phyloP scores from a whole-genome alignment of 2,113 vertebrate genomes.

The Toxotes jaculatrix region DNA sequence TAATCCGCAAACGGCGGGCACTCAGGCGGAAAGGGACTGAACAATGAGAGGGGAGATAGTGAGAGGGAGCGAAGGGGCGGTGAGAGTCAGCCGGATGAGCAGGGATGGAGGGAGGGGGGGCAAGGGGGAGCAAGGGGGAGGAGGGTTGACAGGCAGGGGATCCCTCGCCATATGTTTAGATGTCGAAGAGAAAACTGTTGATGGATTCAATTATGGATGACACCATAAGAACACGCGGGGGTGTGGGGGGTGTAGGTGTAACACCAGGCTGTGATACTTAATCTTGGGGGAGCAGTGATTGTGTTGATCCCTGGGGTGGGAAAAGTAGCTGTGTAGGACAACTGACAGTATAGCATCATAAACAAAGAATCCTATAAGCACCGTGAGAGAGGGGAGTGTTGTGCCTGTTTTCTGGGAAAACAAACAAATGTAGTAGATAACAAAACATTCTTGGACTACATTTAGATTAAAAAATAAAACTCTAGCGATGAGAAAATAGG shows the following conservation, averaged over 20 bases:
- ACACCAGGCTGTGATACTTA: slow-evolving; percentile 64
- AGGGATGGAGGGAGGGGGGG: slow-evolving; percentile 16
- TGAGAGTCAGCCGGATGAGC: slow-evolving; percentile 68
- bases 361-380: slow-evolving; percentile 45
- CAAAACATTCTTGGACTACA: background rate
- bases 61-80: slow-evolving; percentile 32
- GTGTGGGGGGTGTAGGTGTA: slow-evolving; percentile 15
- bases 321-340: slow-evolving; percentile 59
- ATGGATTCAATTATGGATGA: slow-evolving; percentile 80
- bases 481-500: background rate
- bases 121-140: background rate
- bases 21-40: slow-evolving; percentile 61
- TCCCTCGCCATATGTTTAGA: slow-evolving; percentile 76
- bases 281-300: slow-evolving; percentile 56
- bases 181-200: slow-evolving; percentile 77
- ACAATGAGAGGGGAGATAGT: slow-evolving; percentile 71
- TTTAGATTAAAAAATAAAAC: background rate
- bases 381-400: slow-evolving; percentile 40
- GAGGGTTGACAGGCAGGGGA: background rate
- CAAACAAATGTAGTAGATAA: slow-evolving; percentile 12
- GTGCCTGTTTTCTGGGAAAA: slow-evolving; percentile 33
- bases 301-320: slow-evolving; percentile 54
- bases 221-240: slow-evolving; percentile 44
- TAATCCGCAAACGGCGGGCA: slow-evolving; percentile 73
- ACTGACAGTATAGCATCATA: slow-evolving; percentile 35